Conservation (phyloP, 2,797 vertebrate genomes). For the Halcyon smyrnensis region DNA sequence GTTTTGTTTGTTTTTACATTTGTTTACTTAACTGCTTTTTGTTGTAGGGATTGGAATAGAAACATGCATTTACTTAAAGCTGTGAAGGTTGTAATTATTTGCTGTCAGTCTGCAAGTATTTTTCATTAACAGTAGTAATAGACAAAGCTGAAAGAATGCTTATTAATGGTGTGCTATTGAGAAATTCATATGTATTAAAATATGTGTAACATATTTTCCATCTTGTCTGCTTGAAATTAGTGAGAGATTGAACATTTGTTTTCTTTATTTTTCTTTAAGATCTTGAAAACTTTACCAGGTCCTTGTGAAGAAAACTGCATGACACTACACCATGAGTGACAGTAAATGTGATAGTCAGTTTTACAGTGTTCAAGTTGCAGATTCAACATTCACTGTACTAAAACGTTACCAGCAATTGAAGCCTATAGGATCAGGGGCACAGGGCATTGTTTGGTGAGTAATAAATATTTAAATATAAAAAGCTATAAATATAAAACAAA, state of each 20-base stretch:
- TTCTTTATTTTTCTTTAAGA: constrained; percentile 67
- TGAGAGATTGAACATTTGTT: constrained; percentile 7
- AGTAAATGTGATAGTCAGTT: constrained; percentile 89
- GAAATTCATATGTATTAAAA: constrained; percentile 18
- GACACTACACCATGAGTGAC: constrained; percentile 91
- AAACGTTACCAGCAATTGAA: constrained; percentile 94
- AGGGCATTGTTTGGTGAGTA: constrained; percentile 97
- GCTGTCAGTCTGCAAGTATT: not conserved
- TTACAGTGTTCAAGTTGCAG: constrained; percentile 97
- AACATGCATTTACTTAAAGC: not conserved
- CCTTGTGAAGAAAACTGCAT: constrained; percentile 59
- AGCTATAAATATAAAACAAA: not conserved
- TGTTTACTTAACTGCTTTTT: constrained; percentile 18
- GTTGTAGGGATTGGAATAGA: not conserved
- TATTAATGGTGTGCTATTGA: not conserved
- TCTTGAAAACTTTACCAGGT: constrained; percentile 48
- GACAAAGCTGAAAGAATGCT: not conserved
- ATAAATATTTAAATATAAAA: not conserved
- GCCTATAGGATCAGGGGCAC: constrained; percentile 94
- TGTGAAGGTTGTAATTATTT: constrained; percentile 11
- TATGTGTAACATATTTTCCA: not conserved
- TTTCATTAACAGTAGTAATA: constrained; percentile 3
- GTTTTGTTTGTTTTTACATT: not conserved
- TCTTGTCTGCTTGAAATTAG: not conserved
- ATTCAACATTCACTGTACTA: constrained; percentile 96